Base-by-base conservation (phyloP, 1,140 invertebrate species). In the Drosophila kurseongensis region DNA sequence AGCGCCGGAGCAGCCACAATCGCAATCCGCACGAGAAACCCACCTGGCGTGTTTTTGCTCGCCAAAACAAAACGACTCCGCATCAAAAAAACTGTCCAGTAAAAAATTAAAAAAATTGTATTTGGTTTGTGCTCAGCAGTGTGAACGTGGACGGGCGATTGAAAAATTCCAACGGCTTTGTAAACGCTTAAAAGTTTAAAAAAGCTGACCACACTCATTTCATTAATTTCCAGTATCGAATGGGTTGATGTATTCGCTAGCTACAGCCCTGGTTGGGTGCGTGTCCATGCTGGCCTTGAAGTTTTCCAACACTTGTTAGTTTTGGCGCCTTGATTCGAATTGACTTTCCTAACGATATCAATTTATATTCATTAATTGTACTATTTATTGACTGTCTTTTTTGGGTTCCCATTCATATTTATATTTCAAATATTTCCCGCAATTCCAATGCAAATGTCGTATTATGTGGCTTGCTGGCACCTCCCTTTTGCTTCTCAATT, bases 81-180 rank as follows among this genome's bases (percentile, higher is more conserved):
- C 47, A 66, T 66, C 38, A 66, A 45, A 45, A 66, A 66, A 68
- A 41, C 27, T 16, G 60, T 63, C 23, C 10, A 35, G 38, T 63
- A 66, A 52, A 61, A 65, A 66, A 35, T 48, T 63, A 68, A 42
- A 36, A 36, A 66, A 67, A 65, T 63, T 58, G 56, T 58, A 60
- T 32, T 62, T 48, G 45, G 16, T 59, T 59, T 67, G 60, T 45
- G 57, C n/a, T 36, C 23, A 13, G 42, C 36, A 47, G 35, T 62
- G 35, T 47, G 44, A 29, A 13, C 56, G 35, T 41, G 10, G 12
- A 7, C 10, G n/a, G 10, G 1, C 0, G 16, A 16, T 29, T 0
- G 5, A 29, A 4, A 5, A 16, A 35, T 9, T 4, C 9, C 32
- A 14, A 5, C 56, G 5, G 9, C 29, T 42, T 5, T 29, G n/a